phyloP scores from a whole-genome alignment of 2,797 vertebrate species.

The Hybognathus amarus region DNA sequence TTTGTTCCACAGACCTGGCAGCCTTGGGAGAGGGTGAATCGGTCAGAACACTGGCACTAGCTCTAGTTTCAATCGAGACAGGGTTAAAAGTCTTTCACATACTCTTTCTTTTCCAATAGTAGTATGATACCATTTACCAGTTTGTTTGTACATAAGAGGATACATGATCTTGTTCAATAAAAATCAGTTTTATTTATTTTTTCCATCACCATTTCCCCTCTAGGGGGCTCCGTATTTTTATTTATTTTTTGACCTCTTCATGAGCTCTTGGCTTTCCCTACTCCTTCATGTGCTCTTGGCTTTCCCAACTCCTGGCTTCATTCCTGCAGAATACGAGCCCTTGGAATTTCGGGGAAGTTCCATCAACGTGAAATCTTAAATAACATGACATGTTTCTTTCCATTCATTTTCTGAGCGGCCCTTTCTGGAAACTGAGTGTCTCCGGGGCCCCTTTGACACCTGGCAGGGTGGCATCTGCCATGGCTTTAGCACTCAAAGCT shows the following conservation, averaged over 20 bases:
- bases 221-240: background rate
- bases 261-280: background rate
- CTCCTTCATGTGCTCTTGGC: background rate
- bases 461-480: conserved; percentile 63
- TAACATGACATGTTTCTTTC: conserved; percentile 48
- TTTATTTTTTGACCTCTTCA: background rate
- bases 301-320: background rate
- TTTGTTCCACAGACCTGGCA: background rate
- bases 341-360: background rate
- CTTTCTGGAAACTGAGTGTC: conserved; percentile 55
- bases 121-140: background rate
- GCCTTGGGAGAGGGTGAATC: conserved; percentile 59
- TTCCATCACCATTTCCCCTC: no score
- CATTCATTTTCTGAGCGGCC: conserved; percentile 47
- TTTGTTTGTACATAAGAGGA: background rate
- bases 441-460: conserved; percentile 71
- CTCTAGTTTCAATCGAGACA: conserved; percentile 69
- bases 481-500: conserved; percentile 73
- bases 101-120: background rate
- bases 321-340: background rate
- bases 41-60: conserved; percentile 61
- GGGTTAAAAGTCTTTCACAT: conserved; percentile 11
- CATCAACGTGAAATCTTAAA: background rate
- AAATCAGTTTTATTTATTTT: background rate
- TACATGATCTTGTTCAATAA: background rate